phyloP scores from a whole-genome alignment of 2,113 vertebrate genomes.

The Strix aluco region DNA sequence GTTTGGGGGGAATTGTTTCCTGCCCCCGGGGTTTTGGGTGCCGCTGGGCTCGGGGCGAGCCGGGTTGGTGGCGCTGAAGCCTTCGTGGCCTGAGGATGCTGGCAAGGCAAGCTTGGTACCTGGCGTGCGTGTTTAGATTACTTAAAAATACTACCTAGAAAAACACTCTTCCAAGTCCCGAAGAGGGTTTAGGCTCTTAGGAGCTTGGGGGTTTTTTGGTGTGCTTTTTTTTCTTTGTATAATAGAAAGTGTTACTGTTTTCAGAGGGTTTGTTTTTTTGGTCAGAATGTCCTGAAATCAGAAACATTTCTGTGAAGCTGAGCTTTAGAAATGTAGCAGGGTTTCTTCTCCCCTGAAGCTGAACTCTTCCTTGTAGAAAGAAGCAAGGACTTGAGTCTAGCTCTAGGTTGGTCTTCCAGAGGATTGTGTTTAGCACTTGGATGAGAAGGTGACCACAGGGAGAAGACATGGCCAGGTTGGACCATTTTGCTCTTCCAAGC shows the following conservation, averaged over 20 bases:
- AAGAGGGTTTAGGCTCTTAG: neutral
- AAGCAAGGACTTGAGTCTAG: neutral
- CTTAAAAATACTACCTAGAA: neutral
- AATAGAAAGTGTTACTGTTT: neutral
- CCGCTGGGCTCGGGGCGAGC: neutral
- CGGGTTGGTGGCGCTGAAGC: neutral
- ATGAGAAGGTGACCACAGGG: accelerated
- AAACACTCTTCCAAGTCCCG: neutral
- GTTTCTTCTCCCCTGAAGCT: neutral
- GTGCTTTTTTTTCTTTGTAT: neutral
- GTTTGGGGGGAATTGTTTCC: no score
- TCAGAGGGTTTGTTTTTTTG: neutral
- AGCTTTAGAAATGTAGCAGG: neutral
- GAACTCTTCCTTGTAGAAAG: neutral
- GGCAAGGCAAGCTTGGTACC: neutral
- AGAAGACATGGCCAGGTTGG: neutral
- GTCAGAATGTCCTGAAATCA: neutral
- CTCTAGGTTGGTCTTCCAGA: neutral
- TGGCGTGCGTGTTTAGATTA: accelerated
- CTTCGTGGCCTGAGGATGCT: neutral
- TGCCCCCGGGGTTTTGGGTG: neutral
- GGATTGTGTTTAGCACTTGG: neutral
- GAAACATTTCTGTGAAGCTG: neutral
- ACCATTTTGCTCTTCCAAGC: neutral
- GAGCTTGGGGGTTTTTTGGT: no score